Conservation (phyloP, 2,888 invertebrate genomes). For the Conistra vaccinii region DNA sequence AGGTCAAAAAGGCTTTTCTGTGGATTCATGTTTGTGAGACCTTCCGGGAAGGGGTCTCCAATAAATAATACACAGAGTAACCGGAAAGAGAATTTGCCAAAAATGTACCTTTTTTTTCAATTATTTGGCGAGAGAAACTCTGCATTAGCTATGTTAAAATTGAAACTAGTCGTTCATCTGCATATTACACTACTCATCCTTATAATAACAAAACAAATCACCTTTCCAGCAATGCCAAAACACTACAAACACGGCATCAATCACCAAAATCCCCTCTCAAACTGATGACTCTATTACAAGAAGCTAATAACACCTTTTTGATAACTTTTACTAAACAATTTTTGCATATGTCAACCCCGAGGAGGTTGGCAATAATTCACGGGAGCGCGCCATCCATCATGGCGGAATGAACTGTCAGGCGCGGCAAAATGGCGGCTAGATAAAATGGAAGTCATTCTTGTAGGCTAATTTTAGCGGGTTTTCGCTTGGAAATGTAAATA, state of each 20-base stretch:
- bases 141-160: background rate
- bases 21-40: background rate
- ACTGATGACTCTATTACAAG: constrained; percentile 82
- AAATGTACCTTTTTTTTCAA: background rate
- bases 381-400: constrained; percentile 86
- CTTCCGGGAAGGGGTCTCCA: background rate
- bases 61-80: constrained; percentile 6
- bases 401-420: constrained; percentile 88
- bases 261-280: constrained; percentile 65
- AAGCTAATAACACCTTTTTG: constrained; percentile 84
- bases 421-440: constrained; percentile 82
- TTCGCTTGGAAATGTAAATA: constrained; percentile 30
- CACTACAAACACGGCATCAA: constrained; percentile 49
- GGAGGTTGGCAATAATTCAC: constrained; percentile 85
- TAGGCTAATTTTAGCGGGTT: constrained; percentile 49
- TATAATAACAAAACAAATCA: constrained; percentile 49
- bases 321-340: constrained; percentile 89
- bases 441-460: constrained; percentile 72
- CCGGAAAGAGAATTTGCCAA: background rate
- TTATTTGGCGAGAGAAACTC: no score
- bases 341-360: constrained; percentile 89
- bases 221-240: constrained; percentile 26
- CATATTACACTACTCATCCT: background rate
- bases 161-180: background rate
- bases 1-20: background rate